Conservation (phyloP, 2,888 invertebrate genomes). For the Drosophila colorata region DNA sequence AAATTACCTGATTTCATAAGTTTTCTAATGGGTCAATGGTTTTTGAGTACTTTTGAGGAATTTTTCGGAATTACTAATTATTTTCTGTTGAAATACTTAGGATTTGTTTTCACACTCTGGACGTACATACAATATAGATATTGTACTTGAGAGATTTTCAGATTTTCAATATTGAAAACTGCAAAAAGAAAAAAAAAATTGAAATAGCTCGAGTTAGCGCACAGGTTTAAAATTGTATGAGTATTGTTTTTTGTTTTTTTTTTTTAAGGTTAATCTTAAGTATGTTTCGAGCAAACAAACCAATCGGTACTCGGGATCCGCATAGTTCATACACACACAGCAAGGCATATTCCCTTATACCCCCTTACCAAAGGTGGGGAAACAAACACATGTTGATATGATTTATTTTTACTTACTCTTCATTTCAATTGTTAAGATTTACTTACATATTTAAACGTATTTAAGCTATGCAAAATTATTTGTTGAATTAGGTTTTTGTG, state of each 20-base stretch:
- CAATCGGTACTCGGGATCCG: conserved; percentile 33
- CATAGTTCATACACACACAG: conserved; percentile 22
- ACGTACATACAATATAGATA: conserved; percentile 22
- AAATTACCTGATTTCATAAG: conserved; percentile 66
- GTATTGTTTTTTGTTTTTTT: conserved; percentile 33
- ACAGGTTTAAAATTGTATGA: conserved; percentile 41
- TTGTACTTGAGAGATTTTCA: conserved; percentile 43
- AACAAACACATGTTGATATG: conserved; percentile 79
- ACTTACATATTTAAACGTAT: conserved; percentile 74
- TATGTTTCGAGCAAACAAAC: conserved; percentile 25
- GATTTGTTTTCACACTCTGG: conserved; percentile 48
- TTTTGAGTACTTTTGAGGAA: conserved; percentile 32
- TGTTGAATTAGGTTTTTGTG: conserved; percentile 40
- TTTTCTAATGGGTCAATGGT: conserved; percentile 36
- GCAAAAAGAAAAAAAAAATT: conserved; percentile 80
- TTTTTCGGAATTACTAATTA: conserved; percentile 52
- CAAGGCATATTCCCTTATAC: conserved; percentile 65
- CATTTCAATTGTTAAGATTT: conserved; percentile 72
- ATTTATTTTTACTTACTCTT: conserved; percentile 82
- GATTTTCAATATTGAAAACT: conserved; percentile 82
- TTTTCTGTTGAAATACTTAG: conserved; percentile 62
- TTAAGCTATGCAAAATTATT: conserved; percentile 76
- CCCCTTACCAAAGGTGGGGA: conserved; percentile 82
- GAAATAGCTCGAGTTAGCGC: conserved; percentile 79
- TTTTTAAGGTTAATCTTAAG: conserved; percentile 18